These are phyloP conservation scores for Tribolium freemani DNA, from an alignment of 2,888 invertebrate genomes.

Conservation along the genomic window DNA sequence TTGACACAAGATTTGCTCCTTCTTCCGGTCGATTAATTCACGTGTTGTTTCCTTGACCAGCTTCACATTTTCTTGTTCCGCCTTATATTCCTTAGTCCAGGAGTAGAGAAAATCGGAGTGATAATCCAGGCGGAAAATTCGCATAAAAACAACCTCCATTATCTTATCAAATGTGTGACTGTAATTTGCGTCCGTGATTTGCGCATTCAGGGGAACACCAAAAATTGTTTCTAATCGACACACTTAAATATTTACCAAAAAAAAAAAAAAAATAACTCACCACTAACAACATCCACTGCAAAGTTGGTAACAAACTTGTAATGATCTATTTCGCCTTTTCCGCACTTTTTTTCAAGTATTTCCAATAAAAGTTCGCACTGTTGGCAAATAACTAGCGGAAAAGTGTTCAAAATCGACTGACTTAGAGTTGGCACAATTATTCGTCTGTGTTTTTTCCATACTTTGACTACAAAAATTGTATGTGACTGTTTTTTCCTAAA, in stretches of 20 bases:
- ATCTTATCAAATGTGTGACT: slow-evolving; percentile 3
- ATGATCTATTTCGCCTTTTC: slow-evolving; percentile 10
- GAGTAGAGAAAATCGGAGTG: slow-evolving; percentile 19
- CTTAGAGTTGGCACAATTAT: slow-evolving; percentile 15
- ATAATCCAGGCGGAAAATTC: slow-evolving; percentile 3
- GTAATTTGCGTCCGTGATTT: neutral
- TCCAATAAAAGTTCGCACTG: neutral
- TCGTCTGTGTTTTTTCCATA: slow-evolving; percentile 11
- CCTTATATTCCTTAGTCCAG: slow-evolving; percentile 2
- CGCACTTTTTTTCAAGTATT: neutral
- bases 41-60: neutral
- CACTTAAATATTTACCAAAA: neutral
- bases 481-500: no score
- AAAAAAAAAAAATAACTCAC: slow-evolving; percentile 17
- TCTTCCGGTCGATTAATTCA: slow-evolving; percentile 12
- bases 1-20: neutral
- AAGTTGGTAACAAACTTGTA: slow-evolving; percentile 18
- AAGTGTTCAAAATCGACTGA: neutral
- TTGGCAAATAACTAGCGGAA: neutral
- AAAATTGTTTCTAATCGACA: slow-evolving; percentile 23
- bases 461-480: neutral
- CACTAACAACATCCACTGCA: slow-evolving; percentile 23
- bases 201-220: slow-evolving; percentile 13
- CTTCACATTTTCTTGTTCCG: neutral
- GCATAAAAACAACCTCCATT: slow-evolving; percentile 12